A percentile compares a stretch with the other conserved stretches of the same genome.
phyloP scores from a whole-genome alignment of 1,140 invertebrate species.

The Orchestia grillus region DNA sequence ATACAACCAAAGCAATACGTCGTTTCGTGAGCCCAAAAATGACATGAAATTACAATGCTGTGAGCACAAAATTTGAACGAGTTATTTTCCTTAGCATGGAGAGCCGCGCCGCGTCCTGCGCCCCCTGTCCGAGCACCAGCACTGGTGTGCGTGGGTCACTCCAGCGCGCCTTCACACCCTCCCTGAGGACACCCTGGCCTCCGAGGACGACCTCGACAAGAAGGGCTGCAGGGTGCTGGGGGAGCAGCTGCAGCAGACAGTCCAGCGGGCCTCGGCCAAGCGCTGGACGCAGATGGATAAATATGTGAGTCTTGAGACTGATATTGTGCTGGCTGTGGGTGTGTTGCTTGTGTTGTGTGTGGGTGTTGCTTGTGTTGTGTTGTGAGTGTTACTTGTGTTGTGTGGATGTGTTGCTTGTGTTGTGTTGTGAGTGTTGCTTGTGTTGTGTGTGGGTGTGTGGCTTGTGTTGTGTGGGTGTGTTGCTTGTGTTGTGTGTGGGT shows the following conservation, averaged over 20 bases:
- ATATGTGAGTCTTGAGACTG: neutral
- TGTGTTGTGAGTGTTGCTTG: too few species aligned
- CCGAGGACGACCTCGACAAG: neutral
- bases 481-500: too few species aligned
- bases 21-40: too few species aligned
- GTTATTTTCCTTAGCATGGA: neutral
- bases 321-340: neutral
- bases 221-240: neutral
- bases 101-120: neutral
- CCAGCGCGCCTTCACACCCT: neutral
- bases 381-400: too few species aligned
- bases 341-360: too few species aligned
- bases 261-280: neutral
- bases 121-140: neutral
- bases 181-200: neutral
- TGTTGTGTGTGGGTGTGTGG: too few species aligned
- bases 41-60: too few species aligned
- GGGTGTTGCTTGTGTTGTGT: too few species aligned
- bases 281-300: slow-evolving; percentile 9
- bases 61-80: too few species aligned
- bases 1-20: too few species aligned
- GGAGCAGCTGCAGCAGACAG: neutral
- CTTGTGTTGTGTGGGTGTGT: too few species aligned
- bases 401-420: too few species aligned
- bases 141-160: slow-evolving; percentile 21